Base-by-base conservation (phyloP, 37 sponge, comb jelly and placozoan species). In the Halichondria panicea region DNA sequence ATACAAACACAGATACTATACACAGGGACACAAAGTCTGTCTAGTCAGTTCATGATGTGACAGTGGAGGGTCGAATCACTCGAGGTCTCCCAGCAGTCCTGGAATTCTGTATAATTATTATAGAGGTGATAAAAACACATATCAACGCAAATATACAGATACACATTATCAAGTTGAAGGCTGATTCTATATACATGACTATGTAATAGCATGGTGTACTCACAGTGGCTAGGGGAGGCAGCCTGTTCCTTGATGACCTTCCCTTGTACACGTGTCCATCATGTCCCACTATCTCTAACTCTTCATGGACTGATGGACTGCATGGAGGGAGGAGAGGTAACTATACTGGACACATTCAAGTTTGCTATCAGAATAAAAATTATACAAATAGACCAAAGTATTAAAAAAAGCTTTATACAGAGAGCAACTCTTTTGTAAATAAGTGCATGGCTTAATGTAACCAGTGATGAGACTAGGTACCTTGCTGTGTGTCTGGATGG, bases 211-310 rank as follows among this genome's bases (percentile, higher is more conserved):
- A n/a, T 3, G 4, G 34, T 5, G 35, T 32, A 31, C 55, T 72
- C 0, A 68, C 80, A 58, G 52, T 68, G 12, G 57, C 22, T 22
- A 79, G 37, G 6, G 71, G 76, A 35, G 83, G 74, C 30, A 74
- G 75, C 25, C 52, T 72, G 52, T 27, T 60, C 8, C 30, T 24
- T 8, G 53, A 27, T 24, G 73, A 12, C 35, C 98, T 78, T 35
- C 98, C 98, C 37, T 82, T 84, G 78, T 97, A 97, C 44, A 97
- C 83, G 66, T 94, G 98, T 11, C 98, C 98, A 78, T 97, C 98
- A 32, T 91, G 81, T 22, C 98, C 98, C 25, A 89, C 67, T 36
- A 97, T 77, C 22, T 91, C 89, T 32, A 88, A 58, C 65, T 96
- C 97, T 19, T 87, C 77, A 61, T 87, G 83, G 13, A 71, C 42